Conservation (phyloP, 2,888 invertebrate species). For the Hymenopus coronatus region DNA sequence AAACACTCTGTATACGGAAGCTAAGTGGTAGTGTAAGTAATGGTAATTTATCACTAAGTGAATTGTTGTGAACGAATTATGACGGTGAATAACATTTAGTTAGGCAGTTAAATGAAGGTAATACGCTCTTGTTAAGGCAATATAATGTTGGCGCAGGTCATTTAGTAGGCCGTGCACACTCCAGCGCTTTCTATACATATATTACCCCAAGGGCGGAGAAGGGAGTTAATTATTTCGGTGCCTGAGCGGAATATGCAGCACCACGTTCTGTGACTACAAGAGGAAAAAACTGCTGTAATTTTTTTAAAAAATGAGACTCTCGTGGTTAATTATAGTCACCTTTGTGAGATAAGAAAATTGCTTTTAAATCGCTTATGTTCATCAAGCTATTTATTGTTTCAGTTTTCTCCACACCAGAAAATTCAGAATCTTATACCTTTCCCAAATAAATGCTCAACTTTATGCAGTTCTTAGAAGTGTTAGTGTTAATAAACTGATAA, state of each 20-base stretch:
- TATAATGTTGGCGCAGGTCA: background rate
- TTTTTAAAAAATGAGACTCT: background rate
- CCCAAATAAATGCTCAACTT: too few relatives aligned
- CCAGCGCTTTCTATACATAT: background rate
- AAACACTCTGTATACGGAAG: too few relatives aligned
- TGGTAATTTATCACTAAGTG: too few relatives aligned
- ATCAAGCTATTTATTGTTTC: too few relatives aligned
- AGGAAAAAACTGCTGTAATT: background rate
- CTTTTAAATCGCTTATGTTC: background rate
- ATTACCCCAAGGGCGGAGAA: background rate
- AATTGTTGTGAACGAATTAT: too few relatives aligned
- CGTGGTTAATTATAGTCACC: background rate
- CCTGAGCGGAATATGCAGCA: background rate
- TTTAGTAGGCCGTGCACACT: background rate
- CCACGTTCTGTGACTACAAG: background rate
- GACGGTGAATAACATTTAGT: too few relatives aligned
- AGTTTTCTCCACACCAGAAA: too few relatives aligned
- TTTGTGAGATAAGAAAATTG: background rate
- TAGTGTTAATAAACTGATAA: too few relatives aligned
- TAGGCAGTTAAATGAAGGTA: background rate
- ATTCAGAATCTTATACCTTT: too few relatives aligned
- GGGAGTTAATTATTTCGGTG: background rate
- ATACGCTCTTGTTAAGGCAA: background rate
- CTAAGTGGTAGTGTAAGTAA: too few relatives aligned
- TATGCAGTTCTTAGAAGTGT: too few relatives aligned